phyloP scores from a whole-genome alignment of 2,797 vertebrate species.

The Menidia menidia region DNA sequence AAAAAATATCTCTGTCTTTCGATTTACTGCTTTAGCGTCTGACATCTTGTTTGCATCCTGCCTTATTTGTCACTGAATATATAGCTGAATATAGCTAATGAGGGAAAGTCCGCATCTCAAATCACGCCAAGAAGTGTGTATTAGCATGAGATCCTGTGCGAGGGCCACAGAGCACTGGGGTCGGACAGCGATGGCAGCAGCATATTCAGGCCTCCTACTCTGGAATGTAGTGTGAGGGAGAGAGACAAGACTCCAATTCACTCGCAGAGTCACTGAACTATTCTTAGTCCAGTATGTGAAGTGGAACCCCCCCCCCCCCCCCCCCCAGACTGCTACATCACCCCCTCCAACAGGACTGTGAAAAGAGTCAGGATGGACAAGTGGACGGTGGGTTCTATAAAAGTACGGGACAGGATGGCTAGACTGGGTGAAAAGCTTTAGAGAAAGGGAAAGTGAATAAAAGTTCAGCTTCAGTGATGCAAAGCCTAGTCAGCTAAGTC shows the following conservation, averaged over 20 bases:
- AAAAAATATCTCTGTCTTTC: slow-evolving; percentile 23
- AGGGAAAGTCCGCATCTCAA: slow-evolving; percentile 51
- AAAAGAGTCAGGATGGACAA: slow-evolving; percentile 46
- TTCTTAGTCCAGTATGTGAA: slow-evolving; percentile 80
- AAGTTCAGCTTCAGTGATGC: slow-evolving; percentile 67
- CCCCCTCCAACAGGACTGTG: slow-evolving; percentile 27
- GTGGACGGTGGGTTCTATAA: slow-evolving; percentile 36
- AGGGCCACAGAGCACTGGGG: slow-evolving; percentile 58
- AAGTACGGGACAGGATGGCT: slow-evolving; percentile 38
- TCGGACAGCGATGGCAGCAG: slow-evolving; percentile 70
- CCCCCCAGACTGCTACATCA: not conserved
- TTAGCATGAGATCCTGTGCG: slow-evolving; percentile 23
- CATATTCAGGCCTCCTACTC: slow-evolving; percentile 83
- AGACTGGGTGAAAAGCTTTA: slow-evolving; percentile 43
- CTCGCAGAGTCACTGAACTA: slow-evolving; percentile 67
- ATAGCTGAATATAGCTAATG: slow-evolving; percentile 15
- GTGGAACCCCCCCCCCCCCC: slow-evolving; percentile 43
- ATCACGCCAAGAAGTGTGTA: slow-evolving; percentile 33
- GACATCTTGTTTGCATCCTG: slow-evolving; percentile 33
- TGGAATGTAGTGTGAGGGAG: slow-evolving; percentile 80
- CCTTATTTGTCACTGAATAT: too few relatives aligned
- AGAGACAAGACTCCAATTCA: slow-evolving; percentile 76
- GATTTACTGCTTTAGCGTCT: slow-evolving; percentile 9
- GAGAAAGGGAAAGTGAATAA: slow-evolving; percentile 47
- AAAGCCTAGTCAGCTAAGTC: slow-evolving; percentile 52